These are phyloP conservation scores for Rafetus swinhoei DNA, from an alignment of 2,113 vertebrate species.

Conservation along the genomic window DNA sequence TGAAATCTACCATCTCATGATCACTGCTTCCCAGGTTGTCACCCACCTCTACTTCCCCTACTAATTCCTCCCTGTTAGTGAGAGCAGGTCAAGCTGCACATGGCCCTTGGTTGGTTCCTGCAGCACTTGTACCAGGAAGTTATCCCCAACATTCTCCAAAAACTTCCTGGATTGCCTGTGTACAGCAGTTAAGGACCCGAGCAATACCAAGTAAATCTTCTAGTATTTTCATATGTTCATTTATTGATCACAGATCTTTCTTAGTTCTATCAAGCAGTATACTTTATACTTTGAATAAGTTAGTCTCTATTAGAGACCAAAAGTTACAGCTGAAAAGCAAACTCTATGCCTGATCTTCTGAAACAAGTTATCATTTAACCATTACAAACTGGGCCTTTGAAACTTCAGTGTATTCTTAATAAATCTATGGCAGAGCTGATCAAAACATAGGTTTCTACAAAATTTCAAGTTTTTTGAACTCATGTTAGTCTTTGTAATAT, in stretches of 20 bases:
- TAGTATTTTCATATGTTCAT: background rate
- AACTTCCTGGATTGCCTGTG: no score
- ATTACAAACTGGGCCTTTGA: background rate
- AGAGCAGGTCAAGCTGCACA: no score
- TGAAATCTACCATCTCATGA: no score
- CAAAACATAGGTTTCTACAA: background rate
- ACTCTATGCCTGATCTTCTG: background rate
- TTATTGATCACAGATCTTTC: background rate
- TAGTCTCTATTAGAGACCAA: background rate
- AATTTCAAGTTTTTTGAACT: background rate
- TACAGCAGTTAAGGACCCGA: no score
- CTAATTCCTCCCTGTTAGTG: no score
- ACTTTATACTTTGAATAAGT: fast-evolving
- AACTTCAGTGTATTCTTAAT: background rate
- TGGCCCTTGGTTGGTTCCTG: no score
- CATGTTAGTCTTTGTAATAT: background rate
- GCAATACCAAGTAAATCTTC: background rate
- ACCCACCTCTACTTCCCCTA: no score
- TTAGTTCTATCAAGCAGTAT: background rate
- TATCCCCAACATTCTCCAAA: no score
- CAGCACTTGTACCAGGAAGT: no score
- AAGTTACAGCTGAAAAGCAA: background rate
- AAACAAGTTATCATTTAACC: background rate
- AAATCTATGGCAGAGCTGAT: background rate
- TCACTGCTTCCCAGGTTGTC: no score